phyloP scores from a whole-genome alignment of 2,113 vertebrate species.

The Prunella himalayana region DNA sequence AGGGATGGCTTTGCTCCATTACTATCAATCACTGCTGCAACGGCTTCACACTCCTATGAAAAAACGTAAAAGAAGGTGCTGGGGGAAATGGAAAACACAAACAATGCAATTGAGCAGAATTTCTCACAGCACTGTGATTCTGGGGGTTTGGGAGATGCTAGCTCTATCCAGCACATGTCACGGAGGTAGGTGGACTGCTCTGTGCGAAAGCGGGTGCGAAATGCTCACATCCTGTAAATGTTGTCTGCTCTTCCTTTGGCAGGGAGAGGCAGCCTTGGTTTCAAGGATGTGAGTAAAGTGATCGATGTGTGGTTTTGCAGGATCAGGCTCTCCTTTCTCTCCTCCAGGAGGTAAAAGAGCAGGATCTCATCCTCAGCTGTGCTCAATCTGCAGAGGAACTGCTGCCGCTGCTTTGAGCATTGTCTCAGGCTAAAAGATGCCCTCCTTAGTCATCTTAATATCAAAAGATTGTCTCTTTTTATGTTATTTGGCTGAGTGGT shows the following conservation, averaged over 20 bases:
- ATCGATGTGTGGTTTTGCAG: background rate
- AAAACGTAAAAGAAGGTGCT: background rate
- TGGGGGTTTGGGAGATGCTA: background rate
- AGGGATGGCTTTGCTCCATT: constrained; percentile 43
- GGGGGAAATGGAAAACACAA: constrained; percentile 15
- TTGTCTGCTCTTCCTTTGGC: background rate
- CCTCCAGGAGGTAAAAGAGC: background rate
- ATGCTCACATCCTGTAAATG: background rate
- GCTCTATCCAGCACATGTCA: background rate
- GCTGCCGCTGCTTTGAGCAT: background rate
- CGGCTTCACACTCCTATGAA: constrained; percentile 41
- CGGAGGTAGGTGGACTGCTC: background rate
- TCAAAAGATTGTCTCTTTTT: background rate
- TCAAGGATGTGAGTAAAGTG: background rate
- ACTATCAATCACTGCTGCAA: constrained; percentile 42
- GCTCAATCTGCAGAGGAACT: background rate
- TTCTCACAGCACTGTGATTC: constrained; percentile 26
- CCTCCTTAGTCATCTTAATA: background rate
- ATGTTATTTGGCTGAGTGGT: background rate
- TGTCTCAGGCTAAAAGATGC: background rate
- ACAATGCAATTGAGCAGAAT: background rate
- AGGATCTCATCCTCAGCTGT: background rate
- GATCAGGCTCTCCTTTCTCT: background rate
- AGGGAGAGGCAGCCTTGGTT: background rate
- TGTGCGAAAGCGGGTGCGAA: background rate